A percentile compares a stretch with the other conserved stretches of the same genome.
Conservation (phyloP, 1,140 invertebrate species). For the Drosophila nasuta region DNA sequence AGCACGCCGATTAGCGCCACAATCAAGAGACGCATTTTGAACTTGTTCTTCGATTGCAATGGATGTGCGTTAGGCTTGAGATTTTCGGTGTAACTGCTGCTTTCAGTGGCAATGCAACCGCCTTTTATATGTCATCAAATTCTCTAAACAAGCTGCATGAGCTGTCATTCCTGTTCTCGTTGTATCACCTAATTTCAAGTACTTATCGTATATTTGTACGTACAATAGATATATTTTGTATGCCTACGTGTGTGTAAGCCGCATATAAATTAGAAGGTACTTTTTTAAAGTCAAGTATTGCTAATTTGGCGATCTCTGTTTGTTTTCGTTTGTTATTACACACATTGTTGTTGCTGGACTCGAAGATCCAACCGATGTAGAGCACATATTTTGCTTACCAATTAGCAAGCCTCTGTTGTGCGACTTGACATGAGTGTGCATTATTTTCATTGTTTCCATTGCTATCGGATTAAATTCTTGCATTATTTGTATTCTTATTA, state of each 20-base stretch:
- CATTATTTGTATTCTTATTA: not conserved
- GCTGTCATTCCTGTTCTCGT: conserved; percentile 24
- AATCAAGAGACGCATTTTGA: conserved; percentile 42
- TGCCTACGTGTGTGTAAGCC: not conserved
- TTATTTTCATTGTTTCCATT: not conserved
- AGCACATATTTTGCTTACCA: not conserved
- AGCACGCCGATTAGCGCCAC: conserved; percentile 37
- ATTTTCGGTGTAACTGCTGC: not conserved
- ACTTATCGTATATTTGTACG: conserved; percentile 1
- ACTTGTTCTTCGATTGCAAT: not conserved
- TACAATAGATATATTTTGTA: not conserved
- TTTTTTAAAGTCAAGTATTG: conserved; percentile 21
- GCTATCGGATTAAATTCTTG: not conserved
- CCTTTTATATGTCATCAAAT: conserved; percentile 24
- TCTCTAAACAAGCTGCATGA: conserved; percentile 8
- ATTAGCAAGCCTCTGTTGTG: not conserved
- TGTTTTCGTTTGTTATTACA: conserved; percentile 20
- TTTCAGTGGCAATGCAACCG: not conserved
- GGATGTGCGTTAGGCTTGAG: conserved; percentile 11
- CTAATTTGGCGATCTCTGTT: conserved; percentile 24
- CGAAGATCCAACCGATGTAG: not conserved
- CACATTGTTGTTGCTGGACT: not conserved
- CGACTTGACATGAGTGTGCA: not conserved
- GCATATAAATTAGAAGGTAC: conserved; percentile 23
- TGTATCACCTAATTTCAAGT: conserved; percentile 21